phyloP scores from a whole-genome alignment of 2,113 vertebrate species.

The Amphiprion percula region DNA sequence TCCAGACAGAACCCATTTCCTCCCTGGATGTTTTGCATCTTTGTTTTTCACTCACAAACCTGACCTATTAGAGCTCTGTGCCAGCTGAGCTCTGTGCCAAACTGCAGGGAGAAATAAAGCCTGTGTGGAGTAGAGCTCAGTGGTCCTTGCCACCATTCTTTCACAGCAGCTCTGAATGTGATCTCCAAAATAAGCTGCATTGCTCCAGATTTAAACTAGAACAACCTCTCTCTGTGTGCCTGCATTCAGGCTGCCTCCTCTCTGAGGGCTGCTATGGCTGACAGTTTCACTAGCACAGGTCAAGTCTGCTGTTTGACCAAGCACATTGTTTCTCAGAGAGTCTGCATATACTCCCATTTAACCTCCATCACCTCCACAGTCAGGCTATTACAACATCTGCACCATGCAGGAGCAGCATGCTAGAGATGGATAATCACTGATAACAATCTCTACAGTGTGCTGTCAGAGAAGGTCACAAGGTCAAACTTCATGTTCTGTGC shows the following conservation, averaged over 20 bases:
- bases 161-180: conserved; percentile 22
- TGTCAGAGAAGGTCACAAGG: not conserved
- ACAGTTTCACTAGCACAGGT: conserved; percentile 15
- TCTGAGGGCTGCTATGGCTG: not conserved
- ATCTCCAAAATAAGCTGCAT: conserved; percentile 58
- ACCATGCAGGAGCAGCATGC: too few relatives aligned
- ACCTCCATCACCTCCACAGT: not conserved
- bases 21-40: not conserved
- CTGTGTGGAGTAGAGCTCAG: conserved; percentile 35
- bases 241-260: conserved; percentile 3
- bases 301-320: conserved; percentile 1
- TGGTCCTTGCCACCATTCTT: conserved; percentile 24
- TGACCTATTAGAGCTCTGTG: conserved; percentile 40
- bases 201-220: conserved; percentile 66
- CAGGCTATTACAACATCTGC: too few relatives aligned
- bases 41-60: conserved; percentile 22
- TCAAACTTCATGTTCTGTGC: too few relatives aligned
- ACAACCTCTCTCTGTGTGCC: conserved; percentile 34
- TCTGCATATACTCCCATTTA: not conserved
- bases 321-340: not conserved
- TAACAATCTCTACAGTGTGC: too few relatives aligned
- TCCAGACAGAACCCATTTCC: not conserved
- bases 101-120: conserved; percentile 41
- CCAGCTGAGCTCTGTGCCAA: conserved; percentile 53
- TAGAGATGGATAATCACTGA: too few relatives aligned